Evolutionary conservation across 2,797 vertebrate genomes (phyloP).

Genomic region (Sebastes kiyomatsui): DNA sequence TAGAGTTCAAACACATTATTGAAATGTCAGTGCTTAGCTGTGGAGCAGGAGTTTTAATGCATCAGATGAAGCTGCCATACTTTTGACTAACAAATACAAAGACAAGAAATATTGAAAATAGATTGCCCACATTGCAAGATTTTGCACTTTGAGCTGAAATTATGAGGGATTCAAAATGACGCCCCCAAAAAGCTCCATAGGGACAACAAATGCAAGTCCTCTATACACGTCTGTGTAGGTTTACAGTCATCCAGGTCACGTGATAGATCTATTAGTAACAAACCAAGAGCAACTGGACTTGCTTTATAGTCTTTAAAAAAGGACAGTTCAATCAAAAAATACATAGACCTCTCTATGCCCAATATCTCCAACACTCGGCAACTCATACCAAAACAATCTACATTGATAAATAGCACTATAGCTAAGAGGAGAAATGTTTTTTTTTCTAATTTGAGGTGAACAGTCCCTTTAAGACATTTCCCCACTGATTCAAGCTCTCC

Average conservation of each 20-base stretch:
- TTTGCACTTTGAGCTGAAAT: neutral
- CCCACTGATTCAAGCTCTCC: neutral
- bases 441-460: neutral
- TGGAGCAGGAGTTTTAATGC: neutral
- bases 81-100: neutral
- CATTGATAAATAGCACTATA: neutral
- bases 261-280: conserved; percentile 8
- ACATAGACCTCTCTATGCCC: neutral
- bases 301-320: neutral
- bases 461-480: neutral
- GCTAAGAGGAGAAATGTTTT: neutral
- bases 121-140: neutral
- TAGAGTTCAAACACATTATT: neutral
- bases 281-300: conserved; percentile 41
- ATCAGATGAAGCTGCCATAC: neutral
- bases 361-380: neutral
- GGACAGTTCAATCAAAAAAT: too few species aligned
- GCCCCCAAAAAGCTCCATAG: neutral
- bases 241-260: neutral
- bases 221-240: neutral
- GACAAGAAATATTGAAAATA: neutral
- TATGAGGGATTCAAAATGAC: neutral
- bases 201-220: conserved; percentile 1
- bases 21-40: neutral
- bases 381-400: neutral